Conservation (phyloP, 2,888 invertebrate species). For the Trissolcus brochymenae region DNA sequence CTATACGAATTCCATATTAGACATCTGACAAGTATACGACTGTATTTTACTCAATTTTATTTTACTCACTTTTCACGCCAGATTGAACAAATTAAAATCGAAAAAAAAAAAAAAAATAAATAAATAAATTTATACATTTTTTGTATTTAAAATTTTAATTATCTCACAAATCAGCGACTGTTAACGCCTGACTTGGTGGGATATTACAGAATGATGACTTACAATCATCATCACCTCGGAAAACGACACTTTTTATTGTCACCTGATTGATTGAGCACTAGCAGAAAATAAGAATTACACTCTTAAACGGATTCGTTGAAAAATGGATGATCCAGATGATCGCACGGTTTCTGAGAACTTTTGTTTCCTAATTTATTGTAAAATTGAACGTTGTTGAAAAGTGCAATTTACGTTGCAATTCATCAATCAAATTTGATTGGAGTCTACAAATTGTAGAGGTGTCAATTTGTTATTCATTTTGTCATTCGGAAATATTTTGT, state of each 20-base stretch:
- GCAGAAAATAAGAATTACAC: conserved; percentile 8
- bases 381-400: conserved; percentile 25
- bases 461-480: conserved; percentile 1
- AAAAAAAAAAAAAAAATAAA: no score
- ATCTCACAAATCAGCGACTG: no score
- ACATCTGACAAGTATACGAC: no score
- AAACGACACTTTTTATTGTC: conserved; percentile 9
- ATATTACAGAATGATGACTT: no score
- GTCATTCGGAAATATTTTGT: not conserved
- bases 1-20: no score
- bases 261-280: conserved; percentile 7
- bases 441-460: not conserved
- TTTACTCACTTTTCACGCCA: no score
- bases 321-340: not conserved
- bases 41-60: no score
- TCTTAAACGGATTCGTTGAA: conserved; percentile 11
- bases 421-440: not conserved
- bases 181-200: no score
- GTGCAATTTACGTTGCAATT: conserved; percentile 9
- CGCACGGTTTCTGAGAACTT: not conserved
- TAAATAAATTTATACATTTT: no score
- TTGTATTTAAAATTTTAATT: no score
- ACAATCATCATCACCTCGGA: not conserved
- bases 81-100: no score
- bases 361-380: conserved; percentile 9